Evolutionary conservation across 2,888 invertebrate genomes (phyloP).

Genomic region (Campoplex capitator): DNA sequence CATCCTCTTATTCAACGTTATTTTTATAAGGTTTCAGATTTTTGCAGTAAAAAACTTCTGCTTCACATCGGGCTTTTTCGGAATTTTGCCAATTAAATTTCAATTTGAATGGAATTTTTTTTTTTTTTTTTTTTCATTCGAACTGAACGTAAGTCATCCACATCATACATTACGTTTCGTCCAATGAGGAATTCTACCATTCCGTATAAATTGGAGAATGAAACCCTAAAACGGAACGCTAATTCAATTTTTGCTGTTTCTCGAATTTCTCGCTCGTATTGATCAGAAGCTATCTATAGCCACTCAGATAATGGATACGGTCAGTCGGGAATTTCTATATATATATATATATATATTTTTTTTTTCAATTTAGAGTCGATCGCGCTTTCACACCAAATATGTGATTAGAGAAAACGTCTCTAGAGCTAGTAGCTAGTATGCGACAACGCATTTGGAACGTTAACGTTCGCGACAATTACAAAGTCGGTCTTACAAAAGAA

Average conservation of each 20-base stretch:
- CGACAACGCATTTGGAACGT: not conserved
- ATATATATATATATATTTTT: not conserved
- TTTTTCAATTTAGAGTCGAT: slow-evolving; percentile 6
- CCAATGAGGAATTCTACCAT: not conserved
- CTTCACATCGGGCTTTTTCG: not conserved
- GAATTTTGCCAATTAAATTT: not conserved
- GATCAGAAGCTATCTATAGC: not conserved
- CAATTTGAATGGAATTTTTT: not conserved
- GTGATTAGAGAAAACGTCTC: slow-evolving; percentile 27
- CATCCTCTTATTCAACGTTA: no score
- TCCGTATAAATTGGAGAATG: not conserved
- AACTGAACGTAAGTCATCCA: not conserved
- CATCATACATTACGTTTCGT: not conserved
- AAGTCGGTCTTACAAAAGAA: slow-evolving; percentile 23
- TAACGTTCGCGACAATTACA: not conserved
- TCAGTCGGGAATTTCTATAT: not conserved
- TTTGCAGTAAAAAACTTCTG: not conserved
- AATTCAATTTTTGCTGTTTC: slow-evolving; percentile 8
- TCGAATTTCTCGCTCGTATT: not conserved
- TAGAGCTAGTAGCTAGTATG: slow-evolving; percentile 3
- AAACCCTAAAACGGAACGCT: not conserved
- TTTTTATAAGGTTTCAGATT: not conserved
- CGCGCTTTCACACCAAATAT: slow-evolving; percentile 45
- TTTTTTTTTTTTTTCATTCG: not conserved
- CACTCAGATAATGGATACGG: not conserved